phyloP scores from a whole-genome alignment of 2,113 vertebrate genomes.

The Carlito syrichta region DNA sequence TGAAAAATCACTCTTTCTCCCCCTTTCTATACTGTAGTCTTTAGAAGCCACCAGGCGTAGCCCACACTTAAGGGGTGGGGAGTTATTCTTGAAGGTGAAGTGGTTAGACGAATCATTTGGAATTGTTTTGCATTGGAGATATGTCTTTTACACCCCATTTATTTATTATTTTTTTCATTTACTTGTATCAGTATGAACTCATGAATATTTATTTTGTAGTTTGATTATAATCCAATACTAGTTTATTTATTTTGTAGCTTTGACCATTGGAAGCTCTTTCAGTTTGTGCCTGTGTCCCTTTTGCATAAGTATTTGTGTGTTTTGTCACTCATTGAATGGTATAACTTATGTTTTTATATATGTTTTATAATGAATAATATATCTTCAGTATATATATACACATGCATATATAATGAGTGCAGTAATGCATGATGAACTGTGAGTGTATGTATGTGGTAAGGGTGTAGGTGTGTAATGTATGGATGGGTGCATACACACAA shows the following conservation, averaged over 20 bases:
- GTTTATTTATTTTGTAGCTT: background rate
- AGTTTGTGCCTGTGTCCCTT: background rate
- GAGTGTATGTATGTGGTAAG: too few species aligned
- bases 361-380: background rate
- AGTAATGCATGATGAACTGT: too few species aligned
- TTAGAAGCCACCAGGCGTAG: too few species aligned
- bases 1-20: too few species aligned
- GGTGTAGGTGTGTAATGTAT: accelerated
- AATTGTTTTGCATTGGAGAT: background rate
- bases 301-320: background rate
- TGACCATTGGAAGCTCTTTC: background rate
- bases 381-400: background rate
- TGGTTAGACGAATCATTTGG: too few species aligned
- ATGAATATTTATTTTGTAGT: background rate
- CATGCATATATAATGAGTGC: too few species aligned
- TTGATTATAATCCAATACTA: too few species aligned
- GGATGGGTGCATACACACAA: too few species aligned
- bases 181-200: background rate
- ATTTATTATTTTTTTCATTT: background rate
- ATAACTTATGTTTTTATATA: background rate
- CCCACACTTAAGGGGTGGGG: too few species aligned
- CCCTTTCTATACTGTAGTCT: too few species aligned
- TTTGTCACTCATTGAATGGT: background rate
- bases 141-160: background rate
- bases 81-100: too few species aligned